phyloP scores from a whole-genome alignment of 2,888 invertebrate species.

The Acrobeloides nanus region DNA sequence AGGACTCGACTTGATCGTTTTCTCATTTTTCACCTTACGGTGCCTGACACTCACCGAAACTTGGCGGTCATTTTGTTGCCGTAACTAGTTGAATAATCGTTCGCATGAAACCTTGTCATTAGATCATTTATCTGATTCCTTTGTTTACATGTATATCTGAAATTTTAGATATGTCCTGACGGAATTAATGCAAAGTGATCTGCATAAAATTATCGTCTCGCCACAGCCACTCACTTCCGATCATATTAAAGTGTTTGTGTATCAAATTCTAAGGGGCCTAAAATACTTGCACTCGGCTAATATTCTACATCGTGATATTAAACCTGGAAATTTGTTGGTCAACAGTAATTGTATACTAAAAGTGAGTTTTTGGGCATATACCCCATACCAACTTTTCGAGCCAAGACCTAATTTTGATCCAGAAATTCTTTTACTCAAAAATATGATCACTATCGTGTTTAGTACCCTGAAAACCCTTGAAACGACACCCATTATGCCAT shows the following conservation, averaged over 20 bases:
- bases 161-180: slow-evolving; percentile 91
- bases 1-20: no score
- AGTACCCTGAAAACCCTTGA: no score
- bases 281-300: slow-evolving; percentile 97
- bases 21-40: no score
- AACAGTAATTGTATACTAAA: slow-evolving; percentile 98
- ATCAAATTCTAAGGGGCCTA: slow-evolving; percentile 94
- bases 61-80: not conserved
- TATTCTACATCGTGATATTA: slow-evolving; percentile 95
- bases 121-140: no score
- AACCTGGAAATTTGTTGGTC: slow-evolving; percentile 94
- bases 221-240: slow-evolving; percentile 96
- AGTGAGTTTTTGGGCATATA: no score
- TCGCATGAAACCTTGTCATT: no score
- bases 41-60: not conserved
- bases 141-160: no score
- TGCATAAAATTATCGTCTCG: slow-evolving; percentile 99
- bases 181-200: slow-evolving; percentile 96
- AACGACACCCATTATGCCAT: no score
- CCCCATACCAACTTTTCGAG: no score
- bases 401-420: no score
- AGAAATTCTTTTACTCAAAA: no score
- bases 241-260: slow-evolving; percentile 99
- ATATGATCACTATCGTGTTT: no score
- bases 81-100: slow-evolving; percentile 7